Base-by-base conservation (phyloP, 2,888 invertebrate genomes). In the Metacarcinus magister region DNA sequence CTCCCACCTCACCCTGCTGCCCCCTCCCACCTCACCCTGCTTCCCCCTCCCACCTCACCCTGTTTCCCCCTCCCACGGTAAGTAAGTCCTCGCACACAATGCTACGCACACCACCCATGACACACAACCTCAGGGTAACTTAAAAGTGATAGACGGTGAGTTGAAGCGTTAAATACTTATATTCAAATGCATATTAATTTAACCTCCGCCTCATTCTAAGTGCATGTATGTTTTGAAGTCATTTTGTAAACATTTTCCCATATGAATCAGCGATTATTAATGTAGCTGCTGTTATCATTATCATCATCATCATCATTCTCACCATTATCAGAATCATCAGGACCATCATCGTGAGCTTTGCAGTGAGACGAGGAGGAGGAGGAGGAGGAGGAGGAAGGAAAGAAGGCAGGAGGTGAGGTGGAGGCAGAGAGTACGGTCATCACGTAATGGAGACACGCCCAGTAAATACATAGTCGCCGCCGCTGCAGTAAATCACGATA, bases 391-490 rank as follows among this genome's bases (percentile, higher is more conserved):
- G 28, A n/a, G 46, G 10, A 2, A 46, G 46, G 46, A n/a, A 13
- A 46, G 44, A 28, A 75, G 75, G 10, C 28, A 75, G 54, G 16
- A 16, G 16, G 16, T 8, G 16, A 16, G 16, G 16, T 8, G 16
- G 54, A 54, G 54, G 16, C 13, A 3, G 54, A 54, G 54, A 54
- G n/a, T 75, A 10, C 75, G 28, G n/a, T 75, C 28, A 75, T 28
- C 28, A 75, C 8, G 75, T 28, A 75, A 75, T n/a, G 28, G 28
- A 75, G 75, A n/a, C n/a, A 75, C n/a, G 75, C 75, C 75, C 75
- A 75, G 75, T n/a, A 75, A 75, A 75, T 75, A 75, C 75, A 75
- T 75, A 75, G 75, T 75, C 75, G 39, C 87, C n/a, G 39, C 39
- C 32, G 87, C 87, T n/a, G 32, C 87, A 87, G 32, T 87, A 39